Percentiles rank a stretch among this genome's conserved stretches.
Conservation (phyloP, 2,888 invertebrate genomes). For the Galerucella pusilla region DNA sequence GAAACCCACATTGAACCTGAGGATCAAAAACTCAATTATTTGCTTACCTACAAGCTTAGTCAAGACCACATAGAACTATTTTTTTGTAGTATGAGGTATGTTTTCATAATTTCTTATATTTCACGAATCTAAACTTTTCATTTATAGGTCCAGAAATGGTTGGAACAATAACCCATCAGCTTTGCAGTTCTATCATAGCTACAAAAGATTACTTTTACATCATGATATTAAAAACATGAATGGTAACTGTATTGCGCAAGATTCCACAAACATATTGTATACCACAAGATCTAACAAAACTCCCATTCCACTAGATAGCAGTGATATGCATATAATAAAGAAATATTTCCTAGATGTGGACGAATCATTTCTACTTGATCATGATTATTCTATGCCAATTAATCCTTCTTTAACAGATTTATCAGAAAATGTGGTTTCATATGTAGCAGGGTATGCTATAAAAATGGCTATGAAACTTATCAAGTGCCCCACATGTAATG, state of each 20-base stretch:
- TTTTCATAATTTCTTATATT: not conserved
- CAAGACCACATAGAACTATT: slow-evolving; percentile 37
- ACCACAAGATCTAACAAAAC: slow-evolving; percentile 14
- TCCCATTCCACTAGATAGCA: slow-evolving; percentile 17
- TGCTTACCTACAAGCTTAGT: slow-evolving; percentile 34
- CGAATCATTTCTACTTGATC: slow-evolving; percentile 18
- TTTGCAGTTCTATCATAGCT: slow-evolving; percentile 25
- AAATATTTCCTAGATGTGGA: slow-evolving; percentile 17
- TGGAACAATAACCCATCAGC: slow-evolving; percentile 33
- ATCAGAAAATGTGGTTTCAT: slow-evolving; percentile 26
- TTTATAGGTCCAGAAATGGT: slow-evolving; percentile 21
- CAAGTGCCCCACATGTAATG: slow-evolving; percentile 23
- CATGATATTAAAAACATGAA: slow-evolving; percentile 15
- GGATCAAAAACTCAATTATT: slow-evolving; percentile 14
- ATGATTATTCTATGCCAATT: slow-evolving; percentile 25
- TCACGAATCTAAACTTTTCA: slow-evolving; percentile 18
- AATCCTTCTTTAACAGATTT: slow-evolving; percentile 9
- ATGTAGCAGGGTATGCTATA: slow-evolving; percentile 23
- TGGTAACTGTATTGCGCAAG: slow-evolving; percentile 23
- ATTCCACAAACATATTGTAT: not conserved
- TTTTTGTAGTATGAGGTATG: slow-evolving; percentile 29
- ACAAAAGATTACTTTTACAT: slow-evolving; percentile 30
- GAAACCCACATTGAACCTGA: slow-evolving; percentile 17
- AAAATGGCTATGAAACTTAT: slow-evolving; percentile 18
- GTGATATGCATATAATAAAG: slow-evolving; percentile 20